These are phyloP conservation scores for Calephelis perditalis DNA, from an alignment of 2,888 invertebrate genomes.

Conservation along the genomic window DNA sequence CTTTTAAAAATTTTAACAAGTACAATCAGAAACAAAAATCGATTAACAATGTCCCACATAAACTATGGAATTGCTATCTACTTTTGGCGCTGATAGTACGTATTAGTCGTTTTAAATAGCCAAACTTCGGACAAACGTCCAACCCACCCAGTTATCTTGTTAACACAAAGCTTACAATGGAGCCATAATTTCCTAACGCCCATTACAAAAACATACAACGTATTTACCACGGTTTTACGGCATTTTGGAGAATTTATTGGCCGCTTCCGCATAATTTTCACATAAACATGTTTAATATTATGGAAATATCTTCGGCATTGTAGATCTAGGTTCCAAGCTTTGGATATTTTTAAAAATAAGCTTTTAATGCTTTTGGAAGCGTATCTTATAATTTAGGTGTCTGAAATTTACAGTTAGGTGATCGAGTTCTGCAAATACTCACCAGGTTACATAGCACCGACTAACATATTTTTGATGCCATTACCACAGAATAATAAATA, in stretches of 20 bases:
- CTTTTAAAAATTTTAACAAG: no score
- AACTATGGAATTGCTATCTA: not conserved
- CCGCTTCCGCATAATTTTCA: slow-evolving; percentile 15
- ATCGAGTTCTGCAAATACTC: no score
- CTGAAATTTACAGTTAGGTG: no score
- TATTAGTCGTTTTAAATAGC: no score
- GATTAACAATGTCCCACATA: no score
- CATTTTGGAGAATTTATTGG: slow-evolving; percentile 17
- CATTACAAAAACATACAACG: slow-evolving; percentile 12
- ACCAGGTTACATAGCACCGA: no score
- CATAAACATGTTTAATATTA: slow-evolving; percentile 16
- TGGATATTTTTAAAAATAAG: not conserved
- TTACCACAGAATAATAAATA: no score
- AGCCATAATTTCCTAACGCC: slow-evolving; percentile 11
- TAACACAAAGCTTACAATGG: slow-evolving; percentile 11
- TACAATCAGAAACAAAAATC: no score
- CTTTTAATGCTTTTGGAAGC: not conserved
- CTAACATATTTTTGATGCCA: no score
- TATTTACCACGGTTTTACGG: slow-evolving; percentile 16
- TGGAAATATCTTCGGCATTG: slow-evolving; percentile 14
- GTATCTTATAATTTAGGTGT: no score
- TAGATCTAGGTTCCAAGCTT: not conserved
- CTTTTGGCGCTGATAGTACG: no score
- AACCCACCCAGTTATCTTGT: slow-evolving; percentile 4
- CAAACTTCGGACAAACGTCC: not conserved